Percentiles rank a stretch among this genome's conserved stretches.
Conservation (phyloP, 2,113 vertebrate genomes). For the Lepisosteus osseus region DNA sequence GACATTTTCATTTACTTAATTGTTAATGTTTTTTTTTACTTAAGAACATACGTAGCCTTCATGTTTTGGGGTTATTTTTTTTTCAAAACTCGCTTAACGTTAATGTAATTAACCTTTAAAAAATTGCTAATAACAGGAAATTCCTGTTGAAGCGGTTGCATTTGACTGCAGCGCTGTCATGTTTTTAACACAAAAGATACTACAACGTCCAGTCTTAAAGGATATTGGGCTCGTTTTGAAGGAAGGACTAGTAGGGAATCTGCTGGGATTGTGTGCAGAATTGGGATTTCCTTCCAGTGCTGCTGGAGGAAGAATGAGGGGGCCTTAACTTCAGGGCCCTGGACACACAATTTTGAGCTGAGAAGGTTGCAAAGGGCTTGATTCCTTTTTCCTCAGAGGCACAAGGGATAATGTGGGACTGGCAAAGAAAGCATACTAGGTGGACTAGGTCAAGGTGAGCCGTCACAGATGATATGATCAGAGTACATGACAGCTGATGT, state of each 20-base stretch:
- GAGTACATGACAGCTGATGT: conserved; percentile 31
- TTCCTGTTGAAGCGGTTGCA: too few species aligned
- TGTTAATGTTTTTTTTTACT: too few species aligned
- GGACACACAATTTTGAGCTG: not conserved
- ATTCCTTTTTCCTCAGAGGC: conserved; percentile 19
- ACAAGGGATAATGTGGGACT: conserved; percentile 21
- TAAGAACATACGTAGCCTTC: too few species aligned
- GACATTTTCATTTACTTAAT: too few species aligned
- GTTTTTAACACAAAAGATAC: conserved; percentile 23
- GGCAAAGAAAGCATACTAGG: conserved; percentile 26
- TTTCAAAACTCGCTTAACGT: too few species aligned
- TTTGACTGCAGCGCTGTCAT: not conserved
- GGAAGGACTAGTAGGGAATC: not conserved
- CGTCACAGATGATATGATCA: conserved; percentile 38
- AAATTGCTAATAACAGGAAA: too few species aligned
- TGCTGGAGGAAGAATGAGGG: not conserved
- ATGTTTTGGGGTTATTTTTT: too few species aligned
- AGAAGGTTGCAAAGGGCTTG: conserved; percentile 25
- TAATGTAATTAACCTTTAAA: too few species aligned
- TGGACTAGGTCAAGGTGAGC: conserved; percentile 37
- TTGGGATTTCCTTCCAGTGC: not conserved
- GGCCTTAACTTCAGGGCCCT: not conserved
- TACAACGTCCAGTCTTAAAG: conserved; percentile 21
- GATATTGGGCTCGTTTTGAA: conserved; percentile 16
- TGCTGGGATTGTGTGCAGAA: not conserved